A percentile compares a stretch with the other conserved stretches of the same genome.
Evolutionary conservation across 2,113 vertebrate species (phyloP).

Genomic region (Bothrops jararaca): DNA sequence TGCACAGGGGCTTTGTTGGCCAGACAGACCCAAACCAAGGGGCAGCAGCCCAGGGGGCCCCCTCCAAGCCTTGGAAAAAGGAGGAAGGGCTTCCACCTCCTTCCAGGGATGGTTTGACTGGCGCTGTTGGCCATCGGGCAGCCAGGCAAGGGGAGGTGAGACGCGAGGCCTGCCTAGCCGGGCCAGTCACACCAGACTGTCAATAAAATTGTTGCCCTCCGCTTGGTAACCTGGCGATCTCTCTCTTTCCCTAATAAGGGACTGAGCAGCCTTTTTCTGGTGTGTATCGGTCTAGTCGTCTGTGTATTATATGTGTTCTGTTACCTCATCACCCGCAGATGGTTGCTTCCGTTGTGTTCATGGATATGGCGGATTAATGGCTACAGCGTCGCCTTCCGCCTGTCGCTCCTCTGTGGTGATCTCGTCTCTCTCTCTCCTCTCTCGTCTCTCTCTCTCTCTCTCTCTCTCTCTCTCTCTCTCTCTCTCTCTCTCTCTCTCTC

Average conservation of each 20-base stretch:
- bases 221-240: too few relatives aligned
- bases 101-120: slow-evolving; percentile 26
- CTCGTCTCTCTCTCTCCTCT: too few relatives aligned
- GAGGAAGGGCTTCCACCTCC: slow-evolving; percentile 36
- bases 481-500: too few relatives aligned
- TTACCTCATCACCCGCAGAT: too few relatives aligned
- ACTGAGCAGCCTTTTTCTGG: slow-evolving; percentile 85
- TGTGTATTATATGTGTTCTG: too few relatives aligned
- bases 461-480: too few relatives aligned
- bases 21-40: slow-evolving; percentile 18
- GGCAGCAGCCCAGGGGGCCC: slow-evolving; percentile 26
- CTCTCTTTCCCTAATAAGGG: slow-evolving; percentile 97
- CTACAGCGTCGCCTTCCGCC: too few relatives aligned
- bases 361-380: too few relatives aligned
- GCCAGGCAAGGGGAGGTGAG: slow-evolving; percentile 48
- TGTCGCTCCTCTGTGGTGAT: too few relatives aligned
- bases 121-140: slow-evolving; percentile 9
- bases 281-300: too few relatives aligned
- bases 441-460: too few relatives aligned
- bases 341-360: too few relatives aligned
- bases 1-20: slow-evolving; percentile 10
- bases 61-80: slow-evolving; percentile 45
- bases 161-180: slow-evolving; percentile 51
- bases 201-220: slow-evolving; percentile 88
- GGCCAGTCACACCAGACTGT: slow-evolving; percentile 76